These are phyloP conservation scores for Drosophila meridionalis DNA, from an alignment of 2,888 invertebrate genomes.

Conservation along the genomic window DNA sequence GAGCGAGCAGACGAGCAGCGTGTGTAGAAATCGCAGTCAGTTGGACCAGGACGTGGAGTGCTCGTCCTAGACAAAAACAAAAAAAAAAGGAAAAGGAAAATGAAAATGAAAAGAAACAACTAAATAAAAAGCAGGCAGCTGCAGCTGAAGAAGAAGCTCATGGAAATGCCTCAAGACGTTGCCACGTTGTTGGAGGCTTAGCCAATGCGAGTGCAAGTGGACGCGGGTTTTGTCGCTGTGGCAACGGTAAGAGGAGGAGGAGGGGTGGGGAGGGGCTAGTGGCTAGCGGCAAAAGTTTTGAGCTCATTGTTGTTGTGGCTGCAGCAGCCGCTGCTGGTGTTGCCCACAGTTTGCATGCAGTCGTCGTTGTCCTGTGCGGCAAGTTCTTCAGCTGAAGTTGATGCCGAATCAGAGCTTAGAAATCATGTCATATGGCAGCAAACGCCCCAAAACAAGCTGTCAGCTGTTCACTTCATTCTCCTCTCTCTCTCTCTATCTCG, in stretches of 20 bases:
- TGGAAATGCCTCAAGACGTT: conserved; percentile 41
- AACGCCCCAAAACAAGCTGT: conserved; percentile 58
- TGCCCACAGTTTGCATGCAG: conserved; percentile 44
- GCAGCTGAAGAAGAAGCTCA: neutral
- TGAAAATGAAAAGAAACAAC: neutral
- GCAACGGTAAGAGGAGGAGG: conserved; percentile 14
- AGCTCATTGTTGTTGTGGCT: conserved; percentile 2
- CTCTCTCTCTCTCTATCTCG: neutral
- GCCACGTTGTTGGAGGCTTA: conserved; percentile 15
- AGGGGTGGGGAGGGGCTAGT: conserved; percentile 3
- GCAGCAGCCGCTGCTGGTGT: neutral
- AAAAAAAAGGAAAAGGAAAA: neutral
- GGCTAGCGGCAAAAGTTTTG: conserved; percentile 53
- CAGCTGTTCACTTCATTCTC: conserved; percentile 20
- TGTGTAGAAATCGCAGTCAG: conserved; percentile 40
- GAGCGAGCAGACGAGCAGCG: conserved; percentile 26
- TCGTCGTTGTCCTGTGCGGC: conserved; percentile 46
- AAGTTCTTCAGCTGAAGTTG: conserved; percentile 51
- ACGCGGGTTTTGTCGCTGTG: conserved; percentile 31
- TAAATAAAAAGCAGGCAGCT: neutral
- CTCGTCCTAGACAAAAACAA: conserved; percentile 1
- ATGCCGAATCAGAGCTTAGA: conserved; percentile 66
- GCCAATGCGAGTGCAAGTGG: neutral
- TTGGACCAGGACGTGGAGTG: conserved; percentile 31
- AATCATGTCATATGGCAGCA: conserved; percentile 75